Evolutionary conservation across 2,113 vertebrate species (phyloP).

Genomic region (Ondatra zibethicus): DNA sequence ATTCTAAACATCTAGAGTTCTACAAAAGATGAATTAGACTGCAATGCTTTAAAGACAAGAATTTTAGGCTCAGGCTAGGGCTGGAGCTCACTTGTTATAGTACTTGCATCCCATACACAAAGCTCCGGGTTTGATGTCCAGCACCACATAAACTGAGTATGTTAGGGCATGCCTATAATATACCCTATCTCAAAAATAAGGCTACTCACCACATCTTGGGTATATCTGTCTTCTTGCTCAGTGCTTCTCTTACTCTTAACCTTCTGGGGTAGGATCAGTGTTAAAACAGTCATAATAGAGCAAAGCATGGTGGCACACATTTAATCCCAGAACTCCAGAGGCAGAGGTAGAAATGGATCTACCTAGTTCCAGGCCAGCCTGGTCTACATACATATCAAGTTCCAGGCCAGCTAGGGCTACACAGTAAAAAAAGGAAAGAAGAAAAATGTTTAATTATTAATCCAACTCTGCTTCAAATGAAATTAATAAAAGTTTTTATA

Average conservation of each 20-base stretch:
- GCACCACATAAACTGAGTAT: background rate
- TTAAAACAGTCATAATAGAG: background rate
- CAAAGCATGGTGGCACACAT: background rate
- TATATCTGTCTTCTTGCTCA: background rate
- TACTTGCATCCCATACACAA: no score
- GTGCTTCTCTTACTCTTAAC: background rate
- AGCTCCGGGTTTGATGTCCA: background rate
- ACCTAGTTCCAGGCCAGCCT: background rate
- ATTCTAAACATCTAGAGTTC: conserved; percentile 26
- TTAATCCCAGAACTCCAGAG: background rate
- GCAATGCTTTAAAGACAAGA: conserved; percentile 34
- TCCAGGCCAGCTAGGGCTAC: background rate
- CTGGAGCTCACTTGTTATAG: background rate
- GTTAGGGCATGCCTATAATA: background rate
- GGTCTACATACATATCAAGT: background rate
- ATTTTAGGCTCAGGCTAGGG: background rate
- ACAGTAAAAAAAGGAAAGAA: background rate
- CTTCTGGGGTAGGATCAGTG: background rate
- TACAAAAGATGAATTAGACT: conserved; percentile 38
- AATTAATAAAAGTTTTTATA: background rate
- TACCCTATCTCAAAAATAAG: background rate
- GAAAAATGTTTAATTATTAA: background rate
- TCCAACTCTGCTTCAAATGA: background rate
- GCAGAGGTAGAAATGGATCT: background rate
- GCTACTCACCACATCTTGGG: background rate